Conservation (phyloP, 23 tunicate species). For the Pegea sp. region DNA sequence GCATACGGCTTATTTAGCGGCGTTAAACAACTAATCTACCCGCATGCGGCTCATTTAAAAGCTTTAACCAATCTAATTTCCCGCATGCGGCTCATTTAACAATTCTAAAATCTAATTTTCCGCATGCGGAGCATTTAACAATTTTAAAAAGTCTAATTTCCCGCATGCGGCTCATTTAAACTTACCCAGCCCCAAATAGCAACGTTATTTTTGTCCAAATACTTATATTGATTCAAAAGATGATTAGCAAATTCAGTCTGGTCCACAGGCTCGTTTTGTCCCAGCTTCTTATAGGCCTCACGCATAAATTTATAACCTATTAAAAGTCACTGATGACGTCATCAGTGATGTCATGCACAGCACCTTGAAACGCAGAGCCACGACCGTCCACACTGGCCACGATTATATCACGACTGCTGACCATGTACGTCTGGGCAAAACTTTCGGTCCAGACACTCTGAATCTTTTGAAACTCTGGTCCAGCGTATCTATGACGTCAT, state of each 20-base stretch:
- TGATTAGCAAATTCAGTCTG: conserved; percentile 76
- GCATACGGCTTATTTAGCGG: too few relatives aligned
- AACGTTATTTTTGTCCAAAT: conserved; percentile 29
- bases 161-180: too few relatives aligned
- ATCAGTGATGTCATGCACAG: not conserved
- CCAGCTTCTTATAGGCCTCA: conserved; percentile 43
- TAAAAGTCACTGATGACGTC: not conserved
- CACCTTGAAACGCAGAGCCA: conserved; percentile 94
- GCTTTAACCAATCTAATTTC: too few relatives aligned
- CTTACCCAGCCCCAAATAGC: conserved; percentile 98
- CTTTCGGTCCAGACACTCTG: conserved; percentile 30
- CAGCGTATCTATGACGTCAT: conserved; percentile 47
- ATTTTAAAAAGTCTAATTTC: too few relatives aligned
- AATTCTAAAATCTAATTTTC: too few relatives aligned
- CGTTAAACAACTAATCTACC: too few relatives aligned
- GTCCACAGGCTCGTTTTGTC: conserved; percentile 75
- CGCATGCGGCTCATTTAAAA: too few relatives aligned
- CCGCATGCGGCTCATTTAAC: too few relatives aligned
- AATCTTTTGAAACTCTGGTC: conserved; percentile 92
- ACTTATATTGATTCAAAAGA: conserved; percentile 5
- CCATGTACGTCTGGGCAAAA: conserved; percentile 79
- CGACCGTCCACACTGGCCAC: conserved; percentile 91
- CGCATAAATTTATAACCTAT: conserved; percentile 88
- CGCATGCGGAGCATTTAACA: too few relatives aligned
- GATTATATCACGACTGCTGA: conserved; percentile 52